Conservation (phyloP, 2,797 vertebrate genomes). For the Sebastes vulpes region DNA sequence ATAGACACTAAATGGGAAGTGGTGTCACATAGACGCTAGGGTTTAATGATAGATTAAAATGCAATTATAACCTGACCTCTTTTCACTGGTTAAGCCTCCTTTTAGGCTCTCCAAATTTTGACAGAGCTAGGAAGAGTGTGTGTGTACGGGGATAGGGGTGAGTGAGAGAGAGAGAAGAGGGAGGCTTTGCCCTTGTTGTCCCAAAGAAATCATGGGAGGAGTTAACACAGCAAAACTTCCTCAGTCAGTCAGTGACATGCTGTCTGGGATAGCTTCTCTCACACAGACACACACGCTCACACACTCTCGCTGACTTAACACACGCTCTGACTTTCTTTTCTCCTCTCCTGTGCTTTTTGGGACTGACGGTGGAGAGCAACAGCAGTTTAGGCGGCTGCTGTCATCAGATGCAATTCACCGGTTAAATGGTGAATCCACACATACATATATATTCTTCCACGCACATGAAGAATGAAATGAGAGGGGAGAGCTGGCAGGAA, state of each 20-base stretch:
- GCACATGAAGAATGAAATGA: constrained; percentile 67
- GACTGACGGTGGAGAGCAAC: constrained; percentile 32
- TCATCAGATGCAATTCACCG: constrained; percentile 24
- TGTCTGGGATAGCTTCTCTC: constrained; percentile 40
- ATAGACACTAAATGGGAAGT: background rate
- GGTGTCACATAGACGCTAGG: background rate
- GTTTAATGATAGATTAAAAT: background rate
- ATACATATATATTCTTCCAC: constrained; percentile 12
- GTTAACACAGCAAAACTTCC: constrained; percentile 63
- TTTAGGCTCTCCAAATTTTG: background rate
- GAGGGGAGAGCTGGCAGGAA: constrained; percentile 43
- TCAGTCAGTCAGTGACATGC: constrained; percentile 65
- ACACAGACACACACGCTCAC: background rate
- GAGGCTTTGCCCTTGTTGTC: constrained; percentile 32
- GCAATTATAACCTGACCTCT: background rate
- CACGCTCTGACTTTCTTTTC: constrained; percentile 11
- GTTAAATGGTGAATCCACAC: constrained; percentile 34
- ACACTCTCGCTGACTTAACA: constrained; percentile 1
- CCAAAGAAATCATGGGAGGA: constrained; percentile 71
- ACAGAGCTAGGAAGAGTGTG: background rate
- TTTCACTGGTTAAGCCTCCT: constrained; percentile 1
- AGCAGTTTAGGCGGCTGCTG: constrained; percentile 23
- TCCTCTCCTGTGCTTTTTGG: background rate
- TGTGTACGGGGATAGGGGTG: background rate
- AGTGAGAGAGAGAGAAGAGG: background rate